Percentiles rank a stretch among this genome's conserved stretches.
These are phyloP conservation scores for Zalophus californianus DNA, from an alignment of 2,797 vertebrate species.

Conservation along the genomic window DNA sequence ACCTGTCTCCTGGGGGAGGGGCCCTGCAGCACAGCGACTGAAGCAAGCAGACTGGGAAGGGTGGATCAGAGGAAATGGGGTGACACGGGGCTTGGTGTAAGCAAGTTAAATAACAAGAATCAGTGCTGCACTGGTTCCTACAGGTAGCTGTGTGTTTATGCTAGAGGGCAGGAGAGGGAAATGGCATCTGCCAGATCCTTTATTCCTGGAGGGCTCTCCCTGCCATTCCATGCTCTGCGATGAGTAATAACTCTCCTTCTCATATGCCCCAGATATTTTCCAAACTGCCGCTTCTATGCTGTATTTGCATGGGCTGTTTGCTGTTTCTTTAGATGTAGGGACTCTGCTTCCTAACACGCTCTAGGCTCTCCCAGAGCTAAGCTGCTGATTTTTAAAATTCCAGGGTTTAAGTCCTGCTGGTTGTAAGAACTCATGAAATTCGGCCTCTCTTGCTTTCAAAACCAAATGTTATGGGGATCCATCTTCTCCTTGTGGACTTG, in stretches of 20 bases:
- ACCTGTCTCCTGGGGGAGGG: neutral
- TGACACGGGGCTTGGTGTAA: neutral
- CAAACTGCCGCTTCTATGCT: neutral
- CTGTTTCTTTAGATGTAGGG: neutral
- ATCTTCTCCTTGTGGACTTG: neutral
- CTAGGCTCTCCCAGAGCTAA: neutral
- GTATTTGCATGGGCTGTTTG: neutral
- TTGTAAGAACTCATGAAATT: neutral
- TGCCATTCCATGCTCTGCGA: neutral
- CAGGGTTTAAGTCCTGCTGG: neutral
- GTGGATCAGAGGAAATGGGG: neutral
- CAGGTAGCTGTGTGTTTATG: neutral
- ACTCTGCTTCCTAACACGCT: neutral
- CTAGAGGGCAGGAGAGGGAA: neutral
- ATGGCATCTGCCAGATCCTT: neutral
- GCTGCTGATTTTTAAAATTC: neutral
- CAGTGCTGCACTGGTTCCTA: neutral
- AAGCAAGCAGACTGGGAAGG: neutral
- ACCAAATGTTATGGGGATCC: neutral
- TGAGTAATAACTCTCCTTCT: neutral
- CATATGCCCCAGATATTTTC: neutral
- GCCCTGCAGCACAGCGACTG: neutral
- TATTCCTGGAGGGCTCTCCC: neutral
- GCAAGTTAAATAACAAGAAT: neutral
- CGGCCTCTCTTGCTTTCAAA: neutral